Evolutionary conservation across 2,888 invertebrate species (phyloP), one percentile per base, ranked within the genome.

Genomic region (Nysson spinosus): DNA sequence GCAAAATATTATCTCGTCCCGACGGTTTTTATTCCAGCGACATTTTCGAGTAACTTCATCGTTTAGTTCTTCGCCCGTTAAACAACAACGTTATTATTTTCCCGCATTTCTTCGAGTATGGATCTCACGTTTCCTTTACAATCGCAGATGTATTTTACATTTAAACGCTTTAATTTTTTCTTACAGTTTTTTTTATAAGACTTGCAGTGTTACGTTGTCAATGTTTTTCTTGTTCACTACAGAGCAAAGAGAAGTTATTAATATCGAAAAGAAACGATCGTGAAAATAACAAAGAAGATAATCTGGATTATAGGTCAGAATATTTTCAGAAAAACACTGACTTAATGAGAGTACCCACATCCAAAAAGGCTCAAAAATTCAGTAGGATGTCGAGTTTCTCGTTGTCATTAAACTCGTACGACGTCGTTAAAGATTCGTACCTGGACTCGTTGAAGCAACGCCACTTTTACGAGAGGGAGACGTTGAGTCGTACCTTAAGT

Each of bases 391-490:
- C 47, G 12, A 57, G 24, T 28, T 61, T 56, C 24, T 7, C 20
- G 16, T 66, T 42, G n/a, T 50, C 40, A 35, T 46, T 71, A 52
- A 66, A 56, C 37, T 51, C 61, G 7, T 16, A 34, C 35, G 68
- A 57, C 39, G 17, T 24, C 46, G 11, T 56, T 19, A 74, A 80
- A 19, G 66, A 78, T 39, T 52, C 67, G 51, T 66, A 72, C 34
- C 62, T 82, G 35, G 70, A 73, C 37, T 68, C 52, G 6, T 64
- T 81, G 28, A 71, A 68, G 42, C 68, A 68, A 19, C 77, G 81
- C 57, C 82, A 83, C 58, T 58, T 77, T 39, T 60, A 69, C 24
- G 82, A 83, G 56, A 83, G 75, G 51, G 65, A 62, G 46, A 58
- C 66, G 62, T 66, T 79, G 34, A 74, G 82, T 44, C 71, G 65